A percentile compares a stretch with the other conserved stretches of the same genome.
phyloP scores from a whole-genome alignment of 2,888 invertebrate species.

The Carabus problematicus region DNA sequence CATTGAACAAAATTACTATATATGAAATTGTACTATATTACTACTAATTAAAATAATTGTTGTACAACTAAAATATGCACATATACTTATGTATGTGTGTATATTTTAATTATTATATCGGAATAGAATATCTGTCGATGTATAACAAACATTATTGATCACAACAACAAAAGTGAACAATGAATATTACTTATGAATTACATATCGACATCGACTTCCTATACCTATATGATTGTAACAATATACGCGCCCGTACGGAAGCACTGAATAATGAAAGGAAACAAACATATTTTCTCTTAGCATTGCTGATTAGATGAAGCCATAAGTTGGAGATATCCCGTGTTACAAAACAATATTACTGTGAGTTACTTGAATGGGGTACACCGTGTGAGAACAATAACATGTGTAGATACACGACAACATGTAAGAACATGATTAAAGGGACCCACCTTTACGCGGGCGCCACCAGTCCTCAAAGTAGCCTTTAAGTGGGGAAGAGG shows the following conservation, averaged over 20 bases:
- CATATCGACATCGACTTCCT: no score
- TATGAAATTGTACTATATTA: neutral
- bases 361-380: slow-evolving; percentile 28
- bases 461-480: slow-evolving; percentile 99
- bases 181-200: neutral
- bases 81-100: neutral
- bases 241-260: no score
- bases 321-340: neutral
- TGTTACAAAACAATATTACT: neutral
- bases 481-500: slow-evolving; percentile 92
- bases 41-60: no score
- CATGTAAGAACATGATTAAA: slow-evolving; percentile 25
- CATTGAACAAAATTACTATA: slow-evolving; percentile 15
- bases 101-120: neutral
- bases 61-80: no score
- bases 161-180: neutral
- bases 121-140: neutral
- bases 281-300: slow-evolving; percentile 43
- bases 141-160: neutral
- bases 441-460: slow-evolving; percentile 84
- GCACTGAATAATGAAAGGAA: slow-evolving; percentile 40
- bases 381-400: slow-evolving; percentile 17
- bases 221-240: no score
- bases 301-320: neutral
- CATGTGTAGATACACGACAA: slow-evolving; percentile 35